Conservation (phyloP, 2,797 vertebrate species). For the Chaetophractus vellerosus region DNA sequence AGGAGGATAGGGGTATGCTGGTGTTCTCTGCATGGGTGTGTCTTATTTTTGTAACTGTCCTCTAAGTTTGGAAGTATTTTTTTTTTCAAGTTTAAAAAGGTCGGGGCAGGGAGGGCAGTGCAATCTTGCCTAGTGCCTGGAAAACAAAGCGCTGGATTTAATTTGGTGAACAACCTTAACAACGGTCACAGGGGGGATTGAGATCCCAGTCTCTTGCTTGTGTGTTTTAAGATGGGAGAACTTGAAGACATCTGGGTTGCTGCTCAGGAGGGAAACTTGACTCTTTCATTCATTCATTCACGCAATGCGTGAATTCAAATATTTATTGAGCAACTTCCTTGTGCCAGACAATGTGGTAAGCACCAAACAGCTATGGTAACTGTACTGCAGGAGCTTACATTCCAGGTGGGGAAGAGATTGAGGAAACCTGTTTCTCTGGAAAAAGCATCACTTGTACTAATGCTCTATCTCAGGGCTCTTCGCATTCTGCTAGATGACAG, state of each 20-base stretch:
- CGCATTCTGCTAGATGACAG: background rate
- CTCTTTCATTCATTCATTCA: conserved; percentile 25
- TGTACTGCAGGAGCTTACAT: conserved; percentile 4
- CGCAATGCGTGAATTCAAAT: background rate
- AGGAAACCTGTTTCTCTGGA: background rate
- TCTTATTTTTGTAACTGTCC: too few species aligned
- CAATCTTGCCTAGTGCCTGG: background rate
- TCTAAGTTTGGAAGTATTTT: too few species aligned
- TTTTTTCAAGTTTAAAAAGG: too few species aligned
- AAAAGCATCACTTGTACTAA: background rate
- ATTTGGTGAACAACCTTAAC: background rate
- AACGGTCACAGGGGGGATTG: background rate
- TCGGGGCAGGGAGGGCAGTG: background rate
- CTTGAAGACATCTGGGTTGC: background rate
- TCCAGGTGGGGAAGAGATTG: background rate
- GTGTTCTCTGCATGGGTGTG: too few species aligned
- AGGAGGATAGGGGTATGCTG: too few species aligned
- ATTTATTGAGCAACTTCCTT: conserved; percentile 20
- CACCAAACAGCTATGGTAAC: background rate
- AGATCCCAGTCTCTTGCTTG: background rate
- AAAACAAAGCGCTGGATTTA: conserved; percentile 20
- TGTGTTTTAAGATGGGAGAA: conserved; percentile 20
- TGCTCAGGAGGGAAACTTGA: background rate
- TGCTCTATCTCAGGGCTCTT: background rate
- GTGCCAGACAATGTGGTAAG: conserved; percentile 3